A percentile compares a stretch with the other conserved stretches of the same genome.
phyloP scores from a whole-genome alignment of 2,113 vertebrate species.

The Bujurquina vittata region DNA sequence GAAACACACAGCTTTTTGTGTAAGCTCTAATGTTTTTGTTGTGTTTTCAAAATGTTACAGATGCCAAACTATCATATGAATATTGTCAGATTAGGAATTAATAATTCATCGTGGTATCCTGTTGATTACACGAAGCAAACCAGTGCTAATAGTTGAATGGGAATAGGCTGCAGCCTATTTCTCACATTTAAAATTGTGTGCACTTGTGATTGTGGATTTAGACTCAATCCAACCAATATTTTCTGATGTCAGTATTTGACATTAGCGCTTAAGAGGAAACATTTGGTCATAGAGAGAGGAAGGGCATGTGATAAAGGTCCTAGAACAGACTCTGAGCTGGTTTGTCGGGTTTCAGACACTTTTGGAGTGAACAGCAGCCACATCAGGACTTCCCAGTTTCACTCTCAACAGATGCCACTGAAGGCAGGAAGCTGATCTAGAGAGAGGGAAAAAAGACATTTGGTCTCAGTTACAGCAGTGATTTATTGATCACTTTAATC shows the following conservation, averaged over 20 bases:
- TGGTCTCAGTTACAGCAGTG: background rate
- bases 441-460: background rate
- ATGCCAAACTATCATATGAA: background rate
- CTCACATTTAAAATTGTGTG: background rate
- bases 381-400: background rate
- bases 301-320: conserved; percentile 5
- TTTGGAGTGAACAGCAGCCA: background rate
- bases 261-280: background rate
- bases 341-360: background rate
- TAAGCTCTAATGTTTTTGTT: background rate
- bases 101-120: background rate
- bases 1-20: background rate
- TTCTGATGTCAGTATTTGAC: background rate
- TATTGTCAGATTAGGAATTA: background rate
- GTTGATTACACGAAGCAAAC: background rate
- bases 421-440: background rate
- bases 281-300: background rate
- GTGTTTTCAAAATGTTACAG: background rate
- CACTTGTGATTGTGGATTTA: conserved; percentile 2
- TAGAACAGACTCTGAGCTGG: background rate
- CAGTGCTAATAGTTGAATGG: background rate
- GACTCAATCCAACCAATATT: background rate
- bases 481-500: background rate
- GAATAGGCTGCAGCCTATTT: background rate
- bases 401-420: background rate